phyloP scores from a whole-genome alignment of 2,888 invertebrate species.

The Notodonta ziczac region DNA sequence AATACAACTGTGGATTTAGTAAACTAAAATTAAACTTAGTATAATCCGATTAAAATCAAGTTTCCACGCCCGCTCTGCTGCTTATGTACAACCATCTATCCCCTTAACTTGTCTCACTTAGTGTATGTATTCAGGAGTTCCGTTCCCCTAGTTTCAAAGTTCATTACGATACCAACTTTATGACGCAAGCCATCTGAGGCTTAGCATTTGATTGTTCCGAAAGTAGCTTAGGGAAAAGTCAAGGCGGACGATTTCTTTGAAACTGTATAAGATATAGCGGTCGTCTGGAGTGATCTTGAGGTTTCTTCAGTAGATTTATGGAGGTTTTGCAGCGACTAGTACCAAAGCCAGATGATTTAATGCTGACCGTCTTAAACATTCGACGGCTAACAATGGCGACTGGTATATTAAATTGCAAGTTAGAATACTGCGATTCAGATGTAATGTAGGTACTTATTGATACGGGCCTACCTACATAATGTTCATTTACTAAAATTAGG shows the following conservation, averaged over 20 bases:
- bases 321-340: conserved; percentile 8
- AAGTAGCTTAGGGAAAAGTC: conserved; percentile 10
- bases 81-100: not conserved
- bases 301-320: conserved; percentile 22
- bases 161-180: conserved; percentile 34
- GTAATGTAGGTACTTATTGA: too few species aligned
- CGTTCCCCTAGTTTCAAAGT: conserved; percentile 28
- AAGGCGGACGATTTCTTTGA: conserved; percentile 32
- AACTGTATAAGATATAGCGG: conserved; percentile 16
- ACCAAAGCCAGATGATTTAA: conserved; percentile 6
- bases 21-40: not conserved
- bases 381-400: too few species aligned
- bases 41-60: not conserved
- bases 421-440: too few species aligned
- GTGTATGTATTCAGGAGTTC: not conserved
- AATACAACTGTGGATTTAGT: not conserved
- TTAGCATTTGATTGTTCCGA: conserved; percentile 27
- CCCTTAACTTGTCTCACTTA: conserved; percentile 1
- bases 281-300: conserved; percentile 19
- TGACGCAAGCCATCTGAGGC: conserved; percentile 16
- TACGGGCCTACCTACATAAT: too few species aligned
- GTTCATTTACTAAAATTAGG: too few species aligned
- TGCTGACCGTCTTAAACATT: not conserved
- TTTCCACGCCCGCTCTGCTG: not conserved
- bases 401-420: too few species aligned